phyloP scores from a whole-genome alignment of 2,797 vertebrate genomes.

The Enteromius treurensis region DNA sequence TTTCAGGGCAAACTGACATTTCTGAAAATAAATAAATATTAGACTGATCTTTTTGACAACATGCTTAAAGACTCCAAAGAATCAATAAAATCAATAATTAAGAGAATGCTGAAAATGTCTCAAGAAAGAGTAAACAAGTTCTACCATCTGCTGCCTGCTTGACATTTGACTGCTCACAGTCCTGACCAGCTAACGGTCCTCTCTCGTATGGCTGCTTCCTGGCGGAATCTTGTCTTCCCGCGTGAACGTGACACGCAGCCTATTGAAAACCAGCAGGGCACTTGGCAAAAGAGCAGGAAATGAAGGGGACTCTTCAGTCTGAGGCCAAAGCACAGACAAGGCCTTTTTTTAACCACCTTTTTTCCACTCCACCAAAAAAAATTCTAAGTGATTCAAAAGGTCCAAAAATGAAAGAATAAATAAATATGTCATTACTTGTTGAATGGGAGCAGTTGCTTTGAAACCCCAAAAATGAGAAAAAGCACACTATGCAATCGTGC shows the following conservation, averaged over 20 bases:
- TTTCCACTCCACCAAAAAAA: background rate
- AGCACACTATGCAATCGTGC: no score
- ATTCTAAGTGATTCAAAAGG: background rate
- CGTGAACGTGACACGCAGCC: constrained; percentile 43
- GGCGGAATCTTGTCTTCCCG: constrained; percentile 17
- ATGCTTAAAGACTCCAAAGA: constrained; percentile 7
- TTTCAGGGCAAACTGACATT: background rate
- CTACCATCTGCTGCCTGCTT: constrained; percentile 32
- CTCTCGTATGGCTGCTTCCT: constrained; percentile 12
- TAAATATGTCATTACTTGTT: background rate
- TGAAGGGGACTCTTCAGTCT: constrained; percentile 24
- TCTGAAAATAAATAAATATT: background rate
- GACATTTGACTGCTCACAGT: constrained; percentile 31
- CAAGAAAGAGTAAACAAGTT: constrained; percentile 19
- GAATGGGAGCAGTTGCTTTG: background rate
- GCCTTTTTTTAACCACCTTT: background rate
- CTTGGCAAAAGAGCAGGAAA: constrained; percentile 30
- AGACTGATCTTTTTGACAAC: background rate
- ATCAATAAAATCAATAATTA: constrained; percentile 12
- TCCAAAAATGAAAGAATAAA: background rate
- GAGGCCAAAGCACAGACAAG: constrained; percentile 32
- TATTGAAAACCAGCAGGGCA: constrained; percentile 47
- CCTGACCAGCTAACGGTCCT: background rate
- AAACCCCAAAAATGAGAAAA: background rate
- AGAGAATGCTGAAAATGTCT: background rate